These are phyloP conservation scores for Gobius niger DNA, from an alignment of 2,113 vertebrate species.

Conservation along the genomic window DNA sequence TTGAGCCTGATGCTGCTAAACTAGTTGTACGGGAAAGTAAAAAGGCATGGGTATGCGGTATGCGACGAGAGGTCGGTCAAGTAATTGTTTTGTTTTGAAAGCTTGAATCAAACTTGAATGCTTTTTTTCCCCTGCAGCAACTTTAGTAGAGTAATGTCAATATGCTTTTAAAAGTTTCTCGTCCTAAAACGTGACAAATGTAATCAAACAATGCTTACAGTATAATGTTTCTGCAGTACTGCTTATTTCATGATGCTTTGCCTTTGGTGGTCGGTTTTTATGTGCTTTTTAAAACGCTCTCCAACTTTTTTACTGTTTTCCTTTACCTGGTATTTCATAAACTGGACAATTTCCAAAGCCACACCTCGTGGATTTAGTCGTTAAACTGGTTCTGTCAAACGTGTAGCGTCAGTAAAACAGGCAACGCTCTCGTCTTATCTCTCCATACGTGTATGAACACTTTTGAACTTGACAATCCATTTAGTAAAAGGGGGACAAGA, in stretches of 20 bases:
- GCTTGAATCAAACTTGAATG: too few species aligned
- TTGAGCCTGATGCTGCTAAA: too few species aligned
- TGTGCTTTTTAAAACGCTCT: not conserved
- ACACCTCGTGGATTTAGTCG: not conserved
- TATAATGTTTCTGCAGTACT: not conserved
- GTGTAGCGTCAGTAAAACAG: not conserved
- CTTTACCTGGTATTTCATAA: not conserved
- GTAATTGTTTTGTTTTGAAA: too few species aligned
- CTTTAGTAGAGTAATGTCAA: too few species aligned
- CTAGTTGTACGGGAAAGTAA: too few species aligned
- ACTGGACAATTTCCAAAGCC: not conserved
- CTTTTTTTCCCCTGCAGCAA: too few species aligned
- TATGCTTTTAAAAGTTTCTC: too few species aligned
- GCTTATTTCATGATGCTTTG: not conserved
- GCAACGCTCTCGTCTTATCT: not conserved
- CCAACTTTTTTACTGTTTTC: not conserved
- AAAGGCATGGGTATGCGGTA: too few species aligned
- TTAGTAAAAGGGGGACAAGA: not conserved
- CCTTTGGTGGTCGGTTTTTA: not conserved
- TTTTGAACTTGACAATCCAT: not conserved
- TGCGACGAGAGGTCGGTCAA: too few species aligned
- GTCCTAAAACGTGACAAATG: too few species aligned
- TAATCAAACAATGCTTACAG: too few species aligned
- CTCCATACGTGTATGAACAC: not conserved
- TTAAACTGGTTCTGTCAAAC: constrained; percentile 23